A percentile compares a stretch with the other conserved stretches of the same genome.
Evolutionary conservation across 2,113 vertebrate species (phyloP).

Genomic region (Rana temporaria): DNA sequence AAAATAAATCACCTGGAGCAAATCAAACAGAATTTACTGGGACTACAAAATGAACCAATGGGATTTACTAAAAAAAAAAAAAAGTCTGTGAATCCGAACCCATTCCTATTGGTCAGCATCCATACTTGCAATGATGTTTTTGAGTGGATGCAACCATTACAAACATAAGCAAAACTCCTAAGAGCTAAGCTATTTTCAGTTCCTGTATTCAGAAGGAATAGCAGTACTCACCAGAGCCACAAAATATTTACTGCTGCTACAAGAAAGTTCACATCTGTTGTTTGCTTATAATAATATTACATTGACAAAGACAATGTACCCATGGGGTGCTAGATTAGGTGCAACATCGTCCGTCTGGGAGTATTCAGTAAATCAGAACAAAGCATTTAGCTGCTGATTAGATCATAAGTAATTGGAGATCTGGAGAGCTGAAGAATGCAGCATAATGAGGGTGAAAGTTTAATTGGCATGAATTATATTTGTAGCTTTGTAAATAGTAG

Average conservation of each 20-base stretch:
- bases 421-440: neutral
- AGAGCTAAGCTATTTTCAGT: too few relatives aligned
- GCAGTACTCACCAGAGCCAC: too few relatives aligned
- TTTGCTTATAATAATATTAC: conserved; percentile 14
- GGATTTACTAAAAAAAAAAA: too few relatives aligned
- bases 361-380: conserved; percentile 20
- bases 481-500: conserved; percentile 1
- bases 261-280: conserved; percentile 5
- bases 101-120: too few relatives aligned
- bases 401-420: neutral
- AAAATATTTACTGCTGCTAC: conserved; percentile 2
- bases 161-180: too few relatives aligned
- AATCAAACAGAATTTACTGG: too few relatives aligned
- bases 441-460: neutral
- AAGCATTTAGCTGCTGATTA: conserved; percentile 5
- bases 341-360: neutral
- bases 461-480: conserved; percentile 8
- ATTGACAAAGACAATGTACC: neutral
- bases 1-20: too few relatives aligned
- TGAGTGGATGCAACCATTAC: too few relatives aligned
- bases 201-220: too few relatives aligned
- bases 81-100: too few relatives aligned
- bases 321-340: conserved; percentile 7
- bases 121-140: too few relatives aligned
- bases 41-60: too few relatives aligned